Base-by-base conservation (phyloP, 1,140 invertebrate species). In the Bombus waltoni region DNA sequence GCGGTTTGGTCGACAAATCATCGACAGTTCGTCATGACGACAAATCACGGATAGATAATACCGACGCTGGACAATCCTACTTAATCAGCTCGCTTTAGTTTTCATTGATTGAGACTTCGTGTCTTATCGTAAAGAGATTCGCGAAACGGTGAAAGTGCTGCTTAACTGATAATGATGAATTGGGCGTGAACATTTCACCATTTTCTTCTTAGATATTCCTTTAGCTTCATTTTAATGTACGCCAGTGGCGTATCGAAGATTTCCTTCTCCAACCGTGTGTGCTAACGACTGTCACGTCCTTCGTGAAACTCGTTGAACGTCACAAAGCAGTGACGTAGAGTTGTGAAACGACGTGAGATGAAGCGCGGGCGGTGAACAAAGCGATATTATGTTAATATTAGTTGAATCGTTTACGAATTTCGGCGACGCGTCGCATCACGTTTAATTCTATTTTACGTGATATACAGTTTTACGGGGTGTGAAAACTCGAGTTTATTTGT, bases 21-120 rank as follows among this genome's bases (percentile, higher is more conserved):
- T 65, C 74, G 66, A 18, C 87, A 89, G 83, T 88, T 78, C 32
- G 62, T 79, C 47, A 32, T 32, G 38, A 47, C n/a, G 62, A 78
- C 53, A 32, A 42, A 74, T 70, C 42, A 70, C 65, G 59, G 15
- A 15, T 6, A 78, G 87, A 86, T 89, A 75, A 88, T 68, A 62
- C 47, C 47, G 18, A 57, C 71, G 32, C 9, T 57, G 62, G 4
- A 9, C 11, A 18, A 44, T 42, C 35, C 10, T 40, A 47, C 65
- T 62, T 32, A 25, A 28, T 81, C 28, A 38, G n/a, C 1, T 70
- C 6, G 22, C 28, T 84, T 47, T 66, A 9, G 28, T 88, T 75
- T n/a, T 47, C 38, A 80, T 59, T 13, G 57, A 74, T 53, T n/a
- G 18, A 4, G n/a, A 53, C 53, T 15, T 57, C 18, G 18, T 53